Conservation (phyloP, 1,140 invertebrate species). For the Eupeodes corollae region DNA sequence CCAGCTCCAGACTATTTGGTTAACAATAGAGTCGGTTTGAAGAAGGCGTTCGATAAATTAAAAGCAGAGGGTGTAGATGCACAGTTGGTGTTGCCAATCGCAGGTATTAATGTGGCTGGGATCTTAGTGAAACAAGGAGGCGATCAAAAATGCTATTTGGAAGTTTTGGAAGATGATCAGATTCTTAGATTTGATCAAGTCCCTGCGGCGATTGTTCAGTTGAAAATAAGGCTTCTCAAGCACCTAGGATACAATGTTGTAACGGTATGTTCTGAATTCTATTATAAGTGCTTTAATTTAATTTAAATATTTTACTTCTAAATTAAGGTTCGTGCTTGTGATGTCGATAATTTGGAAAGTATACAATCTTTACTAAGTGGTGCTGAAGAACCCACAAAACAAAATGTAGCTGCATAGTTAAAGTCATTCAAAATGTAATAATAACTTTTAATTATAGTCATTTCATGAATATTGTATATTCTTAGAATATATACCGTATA, state of each 20-base stretch:
- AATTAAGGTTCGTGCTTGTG: too few species aligned
- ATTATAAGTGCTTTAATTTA: too few species aligned
- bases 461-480: too few species aligned
- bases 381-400: too few species aligned
- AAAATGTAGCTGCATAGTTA: too few species aligned
- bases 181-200: constrained; percentile 16
- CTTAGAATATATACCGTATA: too few species aligned
- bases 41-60: constrained; percentile 12
- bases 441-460: too few species aligned
- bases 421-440: too few species aligned
- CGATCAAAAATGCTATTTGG: constrained; percentile 16
- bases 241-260: constrained; percentile 21
- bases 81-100: constrained; percentile 24
- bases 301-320: too few species aligned
- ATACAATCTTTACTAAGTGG: too few species aligned
- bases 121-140: constrained; percentile 14
- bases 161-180: constrained; percentile 19
- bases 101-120: constrained; percentile 26
- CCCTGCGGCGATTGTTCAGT: constrained; percentile 17
- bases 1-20: constrained; percentile 20
- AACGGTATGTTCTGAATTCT: constrained; percentile 13
- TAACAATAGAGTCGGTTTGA: constrained; percentile 13
- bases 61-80: constrained; percentile 13
- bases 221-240: constrained; percentile 22
- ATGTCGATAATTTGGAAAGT: too few species aligned